Percentiles rank a stretch among this genome's conserved stretches.
phyloP scores from a whole-genome alignment of 2,113 vertebrate genomes.

The Pica pica region DNA sequence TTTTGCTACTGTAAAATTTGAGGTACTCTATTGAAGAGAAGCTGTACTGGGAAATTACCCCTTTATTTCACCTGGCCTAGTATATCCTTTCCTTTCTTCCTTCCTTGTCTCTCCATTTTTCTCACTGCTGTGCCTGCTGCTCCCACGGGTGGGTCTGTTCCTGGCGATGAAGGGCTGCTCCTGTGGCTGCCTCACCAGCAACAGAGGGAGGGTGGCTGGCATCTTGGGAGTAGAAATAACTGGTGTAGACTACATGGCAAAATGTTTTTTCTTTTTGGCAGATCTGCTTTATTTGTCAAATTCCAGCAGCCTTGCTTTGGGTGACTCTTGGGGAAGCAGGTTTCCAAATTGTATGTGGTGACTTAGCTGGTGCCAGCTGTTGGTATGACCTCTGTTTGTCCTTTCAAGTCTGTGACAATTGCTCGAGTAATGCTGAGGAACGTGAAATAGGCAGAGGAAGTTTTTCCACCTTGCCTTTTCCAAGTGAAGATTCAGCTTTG shows the following conservation, averaged over 20 bases:
- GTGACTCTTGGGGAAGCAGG: not conserved
- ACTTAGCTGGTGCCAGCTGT: not conserved
- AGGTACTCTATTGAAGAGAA: not conserved
- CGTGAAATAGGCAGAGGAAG: not conserved
- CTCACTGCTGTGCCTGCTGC: not conserved
- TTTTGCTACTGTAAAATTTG: not conserved
- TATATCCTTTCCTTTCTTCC: not conserved
- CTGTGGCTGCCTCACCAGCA: not conserved
- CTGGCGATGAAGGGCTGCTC: not conserved
- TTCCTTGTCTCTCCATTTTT: not conserved
- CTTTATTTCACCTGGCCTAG: not conserved
- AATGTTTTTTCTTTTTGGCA: not conserved
- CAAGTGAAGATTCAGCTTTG: not conserved
- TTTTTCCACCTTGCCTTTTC: not conserved
- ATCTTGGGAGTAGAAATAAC: not conserved
- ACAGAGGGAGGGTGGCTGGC: not conserved
- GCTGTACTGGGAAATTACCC: not conserved
- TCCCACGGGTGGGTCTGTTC: not conserved
- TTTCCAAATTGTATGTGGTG: not conserved
- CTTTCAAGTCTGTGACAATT: not conserved
- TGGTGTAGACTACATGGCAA: not conserved
- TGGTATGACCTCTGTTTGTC: not conserved
- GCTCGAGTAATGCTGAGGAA: not conserved
- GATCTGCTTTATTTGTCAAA: not conserved
- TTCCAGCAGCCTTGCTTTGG: fast-evolving